Evolutionary conservation across 2,888 invertebrate genomes (phyloP), one percentile per base, ranked within the genome.

Genomic region (Gibbula magus): DNA sequence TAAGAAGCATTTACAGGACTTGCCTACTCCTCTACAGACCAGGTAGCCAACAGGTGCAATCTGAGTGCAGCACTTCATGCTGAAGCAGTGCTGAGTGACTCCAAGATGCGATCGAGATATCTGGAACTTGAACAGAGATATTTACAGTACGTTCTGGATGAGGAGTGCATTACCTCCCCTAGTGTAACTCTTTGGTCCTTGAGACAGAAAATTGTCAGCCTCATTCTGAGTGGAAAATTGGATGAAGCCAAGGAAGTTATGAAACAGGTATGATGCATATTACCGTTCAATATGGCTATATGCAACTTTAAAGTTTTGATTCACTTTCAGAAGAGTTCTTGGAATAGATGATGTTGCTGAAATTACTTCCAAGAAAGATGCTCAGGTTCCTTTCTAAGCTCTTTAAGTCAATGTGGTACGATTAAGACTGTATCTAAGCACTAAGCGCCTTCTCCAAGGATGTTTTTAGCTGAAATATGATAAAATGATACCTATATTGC

Each of bases 11-110:
- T 3, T 35, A 35, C 35, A 35, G 8, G 35, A 35, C 35, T 35
- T 3, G 8, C 35, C 3, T 35, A 35, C 10, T 45, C 45, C 45
- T 10, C 45, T 45, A 45, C 83, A 89, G 89, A 83, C 53, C 79
- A 84, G 22, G 35, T 94, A 4, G 95, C 95, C 90, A 95, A 95
- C 86, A 96, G 96, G 96, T 94, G 95, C 20, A 94, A 95, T 79
- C 92, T 96, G 73, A 92, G 95, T 10, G 91, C 93, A 10, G 92
- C 93, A 13, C 56, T 88, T 10, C 88, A 88, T 82, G 85, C 83
- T 32, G 86, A 88, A 53, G 86, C 86, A 10, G 70, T 87, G 3
- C 80, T 88, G 20, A 82, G 77, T 20, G 61, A 35, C 25, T 75
- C 75, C 35, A 70, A 79, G 5, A 79, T 80, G 25, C 75, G 82